phyloP scores from a whole-genome alignment of 2,113 vertebrate genomes.

The Zootoca vivipara region DNA sequence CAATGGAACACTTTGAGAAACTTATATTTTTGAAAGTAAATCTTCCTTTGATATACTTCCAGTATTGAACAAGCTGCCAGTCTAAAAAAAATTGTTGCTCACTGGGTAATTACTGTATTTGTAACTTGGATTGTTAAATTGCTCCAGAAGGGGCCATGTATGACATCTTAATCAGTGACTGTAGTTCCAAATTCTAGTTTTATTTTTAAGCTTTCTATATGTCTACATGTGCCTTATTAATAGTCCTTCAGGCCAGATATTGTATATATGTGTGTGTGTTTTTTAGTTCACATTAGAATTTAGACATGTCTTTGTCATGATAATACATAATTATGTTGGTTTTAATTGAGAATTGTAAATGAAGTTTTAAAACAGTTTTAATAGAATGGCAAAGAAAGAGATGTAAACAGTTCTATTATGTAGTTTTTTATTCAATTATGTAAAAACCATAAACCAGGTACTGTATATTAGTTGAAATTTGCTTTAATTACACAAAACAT shows the following conservation, averaged over 20 bases:
- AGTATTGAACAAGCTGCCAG: slow-evolving; percentile 86
- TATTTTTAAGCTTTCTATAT: slow-evolving; percentile 69
- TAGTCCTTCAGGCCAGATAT: slow-evolving; percentile 79
- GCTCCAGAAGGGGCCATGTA: slow-evolving; percentile 67
- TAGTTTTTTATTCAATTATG: slow-evolving; percentile 80
- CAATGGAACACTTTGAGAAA: slow-evolving; percentile 93
- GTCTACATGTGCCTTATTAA: slow-evolving; percentile 95
- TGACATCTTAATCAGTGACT: slow-evolving; percentile 70
- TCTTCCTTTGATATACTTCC: slow-evolving; percentile 96
- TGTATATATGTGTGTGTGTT: slow-evolving; percentile 66
- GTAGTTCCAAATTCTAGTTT: slow-evolving; percentile 66
- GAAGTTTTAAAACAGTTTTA: slow-evolving; percentile 71
- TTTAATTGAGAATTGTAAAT: slow-evolving; percentile 74
- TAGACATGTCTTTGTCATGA: slow-evolving; percentile 65
- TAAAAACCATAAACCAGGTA: slow-evolving; percentile 81
- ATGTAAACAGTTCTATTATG: slow-evolving; percentile 76
- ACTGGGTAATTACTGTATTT: slow-evolving; percentile 59
- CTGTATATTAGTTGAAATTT: slow-evolving; percentile 77
- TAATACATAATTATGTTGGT: slow-evolving; percentile 72
- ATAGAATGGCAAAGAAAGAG: slow-evolving; percentile 70
- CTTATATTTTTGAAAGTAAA: slow-evolving; percentile 97
- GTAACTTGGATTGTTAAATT: slow-evolving; percentile 48
- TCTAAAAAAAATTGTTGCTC: slow-evolving; percentile 61
- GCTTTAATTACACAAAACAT: slow-evolving; percentile 72
- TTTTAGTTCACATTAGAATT: slow-evolving; percentile 64